Base-by-base conservation (phyloP, 2,888 invertebrate species). In the Steinernema carpocapsae region DNA sequence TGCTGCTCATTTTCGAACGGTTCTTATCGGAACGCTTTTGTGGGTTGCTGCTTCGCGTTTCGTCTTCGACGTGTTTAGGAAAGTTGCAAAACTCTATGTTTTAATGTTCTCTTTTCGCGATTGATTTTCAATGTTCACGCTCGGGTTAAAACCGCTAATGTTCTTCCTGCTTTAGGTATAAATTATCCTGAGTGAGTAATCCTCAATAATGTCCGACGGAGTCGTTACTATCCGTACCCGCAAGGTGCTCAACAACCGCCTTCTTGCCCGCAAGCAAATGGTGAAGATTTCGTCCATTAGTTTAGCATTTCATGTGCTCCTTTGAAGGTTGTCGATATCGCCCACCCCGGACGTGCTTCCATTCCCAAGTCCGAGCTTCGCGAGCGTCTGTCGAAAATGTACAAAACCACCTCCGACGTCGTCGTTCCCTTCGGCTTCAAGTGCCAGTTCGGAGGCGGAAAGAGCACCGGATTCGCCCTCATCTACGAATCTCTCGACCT, bases 221-320 rank as follows among this genome's bases (percentile, higher is more conserved):
- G 81, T 82, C 74, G 95, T 95, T 86, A 97, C 97, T 79, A 93
- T 99, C 89, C 92, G 97, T 88, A 97, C 97, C 78, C 92, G 97
- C 87, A 97, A 97, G 91, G 97, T 97, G 90, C 95, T 97, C 94
- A 96, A 95, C 90, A 99, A 99, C 92, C 93, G 96, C 90, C 92
- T 99, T 91, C 92, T 99, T 90, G 93, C 93, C 91, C 92, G 99
- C 87, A 96, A 95, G 91, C 99, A 99, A 92, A 99, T 99, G 99
- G 97, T 97, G 3, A 3, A n/a, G n/a, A n/a, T n/a, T n/a, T 37
- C 37, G 4, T 37, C 37, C n/a, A n/a, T n/a, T n/a, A n/a, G n/a
- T 37, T 10, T 37, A 37, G 37, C 10, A 7, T 7, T 48, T 48
- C 2, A 24, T 24, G 12, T 4, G 6, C 22, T 17, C 22, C 22